Evolutionary conservation across 2,888 invertebrate species (phyloP).

Genomic region (Eumacrocentrus americanus): DNA sequence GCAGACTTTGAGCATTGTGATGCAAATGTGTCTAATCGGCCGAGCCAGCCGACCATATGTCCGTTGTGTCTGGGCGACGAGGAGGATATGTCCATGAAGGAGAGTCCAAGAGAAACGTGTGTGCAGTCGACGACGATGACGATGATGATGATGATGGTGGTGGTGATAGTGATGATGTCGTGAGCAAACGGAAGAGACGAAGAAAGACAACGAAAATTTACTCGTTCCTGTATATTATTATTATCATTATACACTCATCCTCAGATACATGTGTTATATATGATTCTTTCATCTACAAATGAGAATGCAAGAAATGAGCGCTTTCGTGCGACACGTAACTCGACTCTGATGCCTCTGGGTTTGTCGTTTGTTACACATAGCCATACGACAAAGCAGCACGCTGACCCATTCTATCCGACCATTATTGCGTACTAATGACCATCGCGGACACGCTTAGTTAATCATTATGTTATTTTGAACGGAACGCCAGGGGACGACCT

Average conservation of each 20-base stretch:
- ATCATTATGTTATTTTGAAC: conserved; percentile 42
- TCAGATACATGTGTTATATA: too few species aligned
- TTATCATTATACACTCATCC: too few species aligned
- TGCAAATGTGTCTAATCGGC: conserved; percentile 61
- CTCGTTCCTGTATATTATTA: background rate
- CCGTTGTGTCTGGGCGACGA: conserved; percentile 42
- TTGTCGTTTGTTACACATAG: conserved; percentile 8
- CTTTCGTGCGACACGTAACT: conserved; percentile 19
- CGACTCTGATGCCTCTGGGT: too few species aligned
- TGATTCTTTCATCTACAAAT: background rate
- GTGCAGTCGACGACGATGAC: conserved; percentile 4
- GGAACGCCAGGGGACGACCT: conserved; percentile 15
- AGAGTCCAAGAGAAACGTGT: background rate
- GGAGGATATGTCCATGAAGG: background rate
- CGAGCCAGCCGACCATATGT: conserved; percentile 60
- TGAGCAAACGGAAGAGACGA: background rate
- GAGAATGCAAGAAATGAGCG: background rate
- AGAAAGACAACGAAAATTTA: background rate
- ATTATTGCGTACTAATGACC: conserved; percentile 54
- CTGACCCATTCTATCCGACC: conserved; percentile 39
- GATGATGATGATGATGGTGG: conserved; percentile 4
- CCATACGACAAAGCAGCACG: conserved; percentile 29
- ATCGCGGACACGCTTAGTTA: conserved; percentile 50
- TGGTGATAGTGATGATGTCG: background rate
- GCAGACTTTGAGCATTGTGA: conserved; percentile 56